Base-by-base conservation (phyloP, 1,140 invertebrate genomes). In the Belonocnema kinseyi region DNA sequence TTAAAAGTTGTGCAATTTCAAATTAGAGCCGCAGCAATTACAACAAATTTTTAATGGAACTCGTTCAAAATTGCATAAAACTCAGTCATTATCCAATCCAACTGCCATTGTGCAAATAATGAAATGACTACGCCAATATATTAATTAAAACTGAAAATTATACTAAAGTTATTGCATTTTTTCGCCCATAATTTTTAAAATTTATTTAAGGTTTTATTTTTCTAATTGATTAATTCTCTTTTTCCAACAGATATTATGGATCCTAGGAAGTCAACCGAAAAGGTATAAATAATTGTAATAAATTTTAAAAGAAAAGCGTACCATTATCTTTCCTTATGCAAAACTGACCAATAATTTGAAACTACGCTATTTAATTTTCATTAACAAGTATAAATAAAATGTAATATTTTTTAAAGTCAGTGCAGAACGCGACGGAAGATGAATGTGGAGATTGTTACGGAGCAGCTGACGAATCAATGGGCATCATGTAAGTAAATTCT, bases 371-470 rank as follows among this genome's bases (percentile, higher is more conserved):
- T 61, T 26, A 2, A 33, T 26, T 21, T 26, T 33, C 14, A 61
- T 26, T 4, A 61, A 33, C 13, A 61, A 66, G 40, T 16, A 40
- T 66, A 13, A 58, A 58, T 4, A 26, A 11, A 73, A 54, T 71
- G 75, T n/a, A 54, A 71, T 54, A 77, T 76, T 73, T 78, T 80
- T 87, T 85, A n/a, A 78, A 94, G 92, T 82, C 89, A 72, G 85
- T 89, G 78, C 88, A 91, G 83, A 92, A 91, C 76, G 79, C 85
- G 79, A 89, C 91, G 78, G 87, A 84, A n/a, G 84, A 91, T 85
- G 88, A 85, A 76, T 95, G 94, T 90, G 94, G 94, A 53, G 94
- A 94, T 83, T 94, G 97, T 89, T 98, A 98, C 92, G 97, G 97
- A 77, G 97, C 97, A 52, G 95, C 96, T 87, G 93, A 92, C 80